Evolutionary conservation across 2,113 vertebrate genomes (phyloP).

Genomic region (Epinephelus lanceolatus): DNA sequence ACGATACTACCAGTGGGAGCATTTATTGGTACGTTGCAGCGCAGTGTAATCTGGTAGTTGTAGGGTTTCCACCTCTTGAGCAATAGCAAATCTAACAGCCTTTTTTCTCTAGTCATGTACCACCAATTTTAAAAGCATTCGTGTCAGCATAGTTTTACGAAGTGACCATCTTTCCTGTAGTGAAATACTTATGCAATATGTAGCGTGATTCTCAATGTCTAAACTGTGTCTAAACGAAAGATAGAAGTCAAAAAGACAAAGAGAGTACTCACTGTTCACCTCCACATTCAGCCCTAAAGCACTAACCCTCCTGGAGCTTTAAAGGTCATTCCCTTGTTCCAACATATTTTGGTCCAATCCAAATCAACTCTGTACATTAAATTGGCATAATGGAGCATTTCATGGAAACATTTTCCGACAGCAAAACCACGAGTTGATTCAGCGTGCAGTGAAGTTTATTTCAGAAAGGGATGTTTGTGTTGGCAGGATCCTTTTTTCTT

Average conservation of each 20-base stretch:
- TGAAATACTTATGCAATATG: not conserved
- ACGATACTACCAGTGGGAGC: no score
- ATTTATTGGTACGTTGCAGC: no score
- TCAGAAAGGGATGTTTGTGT: slow-evolving; percentile 52
- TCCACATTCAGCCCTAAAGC: not conserved
- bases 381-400: not conserved
- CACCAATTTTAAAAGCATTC: no score
- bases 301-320: not conserved
- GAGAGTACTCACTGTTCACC: not conserved
- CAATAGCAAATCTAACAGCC: no score
- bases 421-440: slow-evolving; percentile 22
- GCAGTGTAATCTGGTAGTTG: no score
- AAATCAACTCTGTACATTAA: slow-evolving; percentile 27
- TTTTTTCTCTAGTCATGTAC: no score
- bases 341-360: slow-evolving; percentile 6
- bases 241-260: not conserved
- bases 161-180: no score
- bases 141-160: no score
- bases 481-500: slow-evolving; percentile 10
- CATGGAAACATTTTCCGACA: slow-evolving; percentile 26
- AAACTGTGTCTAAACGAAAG: not conserved
- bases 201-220: not conserved
- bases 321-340: not conserved
- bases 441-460: slow-evolving; percentile 13
- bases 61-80: no score